Base-by-base conservation (phyloP, 1,140 invertebrate genomes). In the Aplysia californica region DNA sequence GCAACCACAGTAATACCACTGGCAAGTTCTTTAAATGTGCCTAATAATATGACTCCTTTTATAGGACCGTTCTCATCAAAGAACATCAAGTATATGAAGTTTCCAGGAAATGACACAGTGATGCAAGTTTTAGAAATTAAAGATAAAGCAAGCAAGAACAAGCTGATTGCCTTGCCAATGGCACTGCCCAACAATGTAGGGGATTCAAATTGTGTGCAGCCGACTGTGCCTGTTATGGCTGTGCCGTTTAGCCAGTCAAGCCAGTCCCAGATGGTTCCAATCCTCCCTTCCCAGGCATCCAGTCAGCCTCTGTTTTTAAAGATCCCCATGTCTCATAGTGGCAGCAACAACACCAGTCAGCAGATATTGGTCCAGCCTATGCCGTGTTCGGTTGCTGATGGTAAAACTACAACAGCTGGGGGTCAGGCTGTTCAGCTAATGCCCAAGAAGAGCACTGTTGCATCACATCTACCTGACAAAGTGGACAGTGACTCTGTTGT, bases 131-230 rank as follows among this genome's bases (percentile, higher is more conserved):
- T 33, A 33, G 35, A 18, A 61, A 20, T 61, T 10, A 61, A 61
- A 61, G 10, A 61, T 29, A 61, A 61, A 18, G 26, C 10, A 31
- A 36, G 26, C 23, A 71, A 56, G 23, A 71, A 71, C 2, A 71
- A 55, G 58, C 38, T 71, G 31, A 71, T 71, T 33, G 68, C 68
- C n/a, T 41, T 71, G 21, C 70, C 55, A 20, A 39, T 73, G 5
- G n/a, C 58, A 21, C n/a, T 64, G 18, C 39, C 55, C 33, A 31
- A 61, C 21, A n/a, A 56, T 55, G 15, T 23, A 10, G n/a, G 23
- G 21, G 36, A 26, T 4, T 39, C 33, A n/a, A 73, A 61, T n/a
- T 36, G 23, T 20, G 15, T 56, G 21, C 44, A 58, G 26, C n/a
- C 29, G 6, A 35, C 33, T 29, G 36, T 71, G 50, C 44, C 44